A percentile compares a stretch with the other conserved stretches of the same genome.
phyloP scores from a whole-genome alignment of 2,888 invertebrate genomes.

The Oligia latruncula region DNA sequence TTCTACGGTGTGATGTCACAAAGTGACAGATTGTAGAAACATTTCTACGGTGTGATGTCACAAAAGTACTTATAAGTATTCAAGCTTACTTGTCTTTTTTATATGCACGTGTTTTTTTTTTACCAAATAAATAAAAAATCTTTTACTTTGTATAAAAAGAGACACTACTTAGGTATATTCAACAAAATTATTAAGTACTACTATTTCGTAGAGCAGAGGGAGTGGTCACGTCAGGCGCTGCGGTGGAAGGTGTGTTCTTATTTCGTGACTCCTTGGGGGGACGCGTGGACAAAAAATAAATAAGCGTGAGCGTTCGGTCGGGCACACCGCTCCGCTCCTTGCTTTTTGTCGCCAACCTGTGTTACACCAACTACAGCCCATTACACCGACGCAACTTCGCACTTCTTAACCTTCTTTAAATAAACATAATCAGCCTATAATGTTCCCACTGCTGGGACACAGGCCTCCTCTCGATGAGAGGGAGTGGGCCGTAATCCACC shows the following conservation, averaged over 20 bases:
- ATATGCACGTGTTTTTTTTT: not conserved
- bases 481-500: no score
- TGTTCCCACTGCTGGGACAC: no score
- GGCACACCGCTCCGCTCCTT: conserved; percentile 22
- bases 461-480: no score
- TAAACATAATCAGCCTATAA: no score
- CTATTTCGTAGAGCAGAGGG: not conserved
- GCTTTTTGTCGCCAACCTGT: conserved; percentile 47
- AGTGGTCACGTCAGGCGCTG: not conserved
- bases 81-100: not conserved
- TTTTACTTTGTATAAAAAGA: not conserved
- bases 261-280: conserved; percentile 19
- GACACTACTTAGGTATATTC: not conserved
- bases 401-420: not conserved
- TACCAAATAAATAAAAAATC: not conserved
- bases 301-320: conserved; percentile 27
- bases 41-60: not conserved
- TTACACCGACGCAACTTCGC: not conserved
- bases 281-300: conserved; percentile 49
- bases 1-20: not conserved
- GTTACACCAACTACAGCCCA: conserved; percentile 7
- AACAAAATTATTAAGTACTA: not conserved
- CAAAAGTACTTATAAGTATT: not conserved
- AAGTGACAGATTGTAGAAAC: not conserved
- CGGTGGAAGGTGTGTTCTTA: not conserved